Evolutionary conservation across 2,113 vertebrate species (phyloP), one percentile per base, ranked within the genome.

Genomic region (Calidris pygmaea): DNA sequence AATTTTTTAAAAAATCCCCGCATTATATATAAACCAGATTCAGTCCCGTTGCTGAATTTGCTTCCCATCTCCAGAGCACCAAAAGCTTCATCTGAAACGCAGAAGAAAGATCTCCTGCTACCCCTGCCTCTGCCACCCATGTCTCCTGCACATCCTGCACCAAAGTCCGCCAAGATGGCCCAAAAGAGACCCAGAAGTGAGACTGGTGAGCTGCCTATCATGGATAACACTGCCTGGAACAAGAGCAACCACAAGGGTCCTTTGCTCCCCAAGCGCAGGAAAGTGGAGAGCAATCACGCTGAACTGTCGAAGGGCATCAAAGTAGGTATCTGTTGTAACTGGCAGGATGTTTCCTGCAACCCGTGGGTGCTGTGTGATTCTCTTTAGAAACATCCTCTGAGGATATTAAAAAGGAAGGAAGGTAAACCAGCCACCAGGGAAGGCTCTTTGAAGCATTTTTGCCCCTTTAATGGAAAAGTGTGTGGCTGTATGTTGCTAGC

Each of bases 201-300:
- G 41, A 80, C 76, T 3, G 60, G 77, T 6, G 97, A 97, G 55
- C 93, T 93, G 13, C 86, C 95, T 71, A 78, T 87, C 39, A 10
- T 68, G 48, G 95, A 93, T 80, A 95, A 96, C 52, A 58, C 93
- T 66, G 66, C 93, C 47, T 96, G 65, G 78, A 98, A 82, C 89
- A 97, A 87, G 65, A 98, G 95, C 92, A 93, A 14, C 91, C 90
- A 87, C 56, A 98, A 95, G 55, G 97, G 98, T 55, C 89, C 91
- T 37, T 74, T 95, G 23, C 4, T 70, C n/a, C 55, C 91, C 89
- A 99, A 98, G 97, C 98, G 98, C 97, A 98, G 97, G 96, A 99
- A 97, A 94, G 95, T 89, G 76, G 97, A 98, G 37, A 97, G 79
- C 73, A 98, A 97, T 81, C 84, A 72, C 27, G 24, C 52, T 0